These are phyloP conservation scores for Boulengerochromis microlepis DNA, from an alignment of 2,113 vertebrate genomes.

Conservation along the genomic window DNA sequence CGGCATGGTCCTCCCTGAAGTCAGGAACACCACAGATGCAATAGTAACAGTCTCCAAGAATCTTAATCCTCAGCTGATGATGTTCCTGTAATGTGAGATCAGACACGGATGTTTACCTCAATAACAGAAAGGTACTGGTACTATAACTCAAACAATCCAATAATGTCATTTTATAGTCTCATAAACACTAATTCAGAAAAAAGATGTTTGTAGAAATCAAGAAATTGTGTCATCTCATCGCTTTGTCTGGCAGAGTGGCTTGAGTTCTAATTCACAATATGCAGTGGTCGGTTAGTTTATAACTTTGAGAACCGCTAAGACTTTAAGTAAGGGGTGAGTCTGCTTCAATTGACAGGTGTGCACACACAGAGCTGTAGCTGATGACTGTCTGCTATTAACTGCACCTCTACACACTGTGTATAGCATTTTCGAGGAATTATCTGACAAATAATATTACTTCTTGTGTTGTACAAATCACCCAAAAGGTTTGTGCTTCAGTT, in stretches of 20 bases:
- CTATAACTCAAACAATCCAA: not conserved
- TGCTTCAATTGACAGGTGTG: not conserved
- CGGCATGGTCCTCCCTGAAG: constrained; percentile 88
- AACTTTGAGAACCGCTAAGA: not conserved
- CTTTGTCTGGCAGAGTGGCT: not conserved
- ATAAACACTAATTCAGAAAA: not conserved
- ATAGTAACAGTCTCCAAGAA: constrained; percentile 94
- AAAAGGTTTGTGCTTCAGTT: not conserved
- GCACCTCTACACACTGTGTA: not conserved
- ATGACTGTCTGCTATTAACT: not conserved
- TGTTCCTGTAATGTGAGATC: constrained; percentile 70
- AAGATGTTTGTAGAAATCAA: not conserved
- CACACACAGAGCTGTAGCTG: not conserved
- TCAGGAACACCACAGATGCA: constrained; percentile 94
- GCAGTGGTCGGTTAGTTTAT: not conserved
- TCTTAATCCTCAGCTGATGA: constrained; percentile 92
- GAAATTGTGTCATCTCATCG: not conserved
- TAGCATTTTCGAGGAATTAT: not conserved
- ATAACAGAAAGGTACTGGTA: not conserved
- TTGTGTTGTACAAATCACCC: not conserved
- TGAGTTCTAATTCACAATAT: not conserved
- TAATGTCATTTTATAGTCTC: not conserved
- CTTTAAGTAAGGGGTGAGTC: not conserved
- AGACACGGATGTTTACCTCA: not conserved
- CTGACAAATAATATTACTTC: not conserved